These are phyloP conservation scores for Nannospalax galili DNA, from an alignment of 2,113 vertebrate genomes.

Conservation along the genomic window DNA sequence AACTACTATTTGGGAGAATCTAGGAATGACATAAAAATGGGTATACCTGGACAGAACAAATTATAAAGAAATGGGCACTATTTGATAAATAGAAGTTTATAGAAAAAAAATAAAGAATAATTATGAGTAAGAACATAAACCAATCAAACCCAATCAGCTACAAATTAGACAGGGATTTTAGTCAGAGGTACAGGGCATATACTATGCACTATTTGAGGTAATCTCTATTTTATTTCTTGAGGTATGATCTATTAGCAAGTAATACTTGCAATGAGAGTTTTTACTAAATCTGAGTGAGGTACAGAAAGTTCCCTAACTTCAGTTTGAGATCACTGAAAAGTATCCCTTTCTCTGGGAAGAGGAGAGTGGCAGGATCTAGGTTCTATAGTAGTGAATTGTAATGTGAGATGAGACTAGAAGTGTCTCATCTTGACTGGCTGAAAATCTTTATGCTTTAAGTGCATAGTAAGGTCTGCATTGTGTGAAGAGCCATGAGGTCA, in stretches of 20 bases:
- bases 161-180: not conserved
- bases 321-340: not conserved
- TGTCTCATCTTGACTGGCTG: not conserved
- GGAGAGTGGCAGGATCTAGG: not conserved
- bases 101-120: slow-evolving; percentile 29
- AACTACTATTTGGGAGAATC: not conserved
- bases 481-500: not conserved
- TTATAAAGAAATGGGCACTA: not conserved
- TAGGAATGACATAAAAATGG: slow-evolving; percentile 12
- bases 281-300: not conserved
- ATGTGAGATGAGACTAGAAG: not conserved
- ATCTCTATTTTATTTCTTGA: not conserved
- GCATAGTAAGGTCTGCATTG: not conserved
- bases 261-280: not conserved
- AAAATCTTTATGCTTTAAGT: not conserved
- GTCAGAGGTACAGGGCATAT: not conserved
- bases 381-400: not conserved
- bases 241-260: not conserved
- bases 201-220: not conserved
- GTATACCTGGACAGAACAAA: not conserved
- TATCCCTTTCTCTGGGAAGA: not conserved
- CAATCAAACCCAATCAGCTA: not conserved
- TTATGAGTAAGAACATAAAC: not conserved
- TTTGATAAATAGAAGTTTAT: not conserved
- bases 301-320: not conserved